phyloP scores from a whole-genome alignment of 2,888 invertebrate species.

The Pteria penguin region DNA sequence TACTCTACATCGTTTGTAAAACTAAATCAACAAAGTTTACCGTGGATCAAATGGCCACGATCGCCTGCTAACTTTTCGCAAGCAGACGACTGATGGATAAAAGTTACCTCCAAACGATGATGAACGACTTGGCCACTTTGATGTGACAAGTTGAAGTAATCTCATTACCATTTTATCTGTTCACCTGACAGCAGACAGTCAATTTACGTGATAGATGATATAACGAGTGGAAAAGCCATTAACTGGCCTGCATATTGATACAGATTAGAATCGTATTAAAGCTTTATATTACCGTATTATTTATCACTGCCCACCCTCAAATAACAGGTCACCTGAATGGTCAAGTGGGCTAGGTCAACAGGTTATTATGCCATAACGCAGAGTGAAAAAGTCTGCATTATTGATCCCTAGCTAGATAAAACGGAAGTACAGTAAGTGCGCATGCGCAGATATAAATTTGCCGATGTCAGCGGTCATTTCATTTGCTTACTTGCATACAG shows the following conservation, averaged over 20 bases:
- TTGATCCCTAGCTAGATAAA: too few species aligned
- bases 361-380: too few species aligned
- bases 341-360: too few species aligned
- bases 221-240: slow-evolving; percentile 35
- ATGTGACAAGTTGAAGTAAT: slow-evolving; percentile 40
- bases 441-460: too few species aligned
- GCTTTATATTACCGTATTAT: slow-evolving; percentile 7
- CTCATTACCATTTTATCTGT: slow-evolving; percentile 43
- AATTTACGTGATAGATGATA: slow-evolving; percentile 42
- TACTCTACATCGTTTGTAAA: not conserved
- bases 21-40: slow-evolving; percentile 17
- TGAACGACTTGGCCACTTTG: slow-evolving; percentile 28
- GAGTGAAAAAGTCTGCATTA: too few species aligned
- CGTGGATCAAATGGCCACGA: slow-evolving; percentile 3
- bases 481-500: too few species aligned
- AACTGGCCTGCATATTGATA: slow-evolving; percentile 31
- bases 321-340: too few species aligned
- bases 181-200: slow-evolving; percentile 33
- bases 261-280: slow-evolving; percentile 27
- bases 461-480: too few species aligned
- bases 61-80: not conserved
- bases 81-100: not conserved
- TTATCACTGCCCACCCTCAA: not conserved
- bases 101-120: not conserved
- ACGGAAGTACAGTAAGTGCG: too few species aligned